Percentiles rank a stretch among this genome's conserved stretches.
phyloP scores from a whole-genome alignment of 2,888 invertebrate species.

The Microctonus hyperodae region DNA sequence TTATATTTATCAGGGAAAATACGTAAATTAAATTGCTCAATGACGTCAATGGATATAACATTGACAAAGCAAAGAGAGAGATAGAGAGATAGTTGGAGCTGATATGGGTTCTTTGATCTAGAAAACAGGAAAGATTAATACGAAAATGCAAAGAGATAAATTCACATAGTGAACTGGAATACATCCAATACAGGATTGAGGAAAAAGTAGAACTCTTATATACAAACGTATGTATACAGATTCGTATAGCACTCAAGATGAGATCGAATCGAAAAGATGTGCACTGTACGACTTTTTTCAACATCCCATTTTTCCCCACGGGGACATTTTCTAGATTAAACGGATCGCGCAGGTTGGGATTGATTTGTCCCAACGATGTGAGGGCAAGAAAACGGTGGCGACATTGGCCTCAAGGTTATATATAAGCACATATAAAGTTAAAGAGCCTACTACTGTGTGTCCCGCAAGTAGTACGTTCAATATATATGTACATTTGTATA shows the following conservation, averaged over 20 bases:
- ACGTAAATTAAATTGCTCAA: constrained; percentile 1
- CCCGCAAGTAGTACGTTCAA: constrained; percentile 8
- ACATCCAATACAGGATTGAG: constrained; percentile 19
- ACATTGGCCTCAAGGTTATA: not conserved
- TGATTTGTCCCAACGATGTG: constrained; percentile 43
- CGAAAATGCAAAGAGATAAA: not conserved
- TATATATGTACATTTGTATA: not conserved
- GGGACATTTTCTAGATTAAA: constrained; percentile 47
- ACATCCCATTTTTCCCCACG: constrained; percentile 30
- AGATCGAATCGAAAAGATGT: constrained; percentile 40
- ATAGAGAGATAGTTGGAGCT: not conserved
- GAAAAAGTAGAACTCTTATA: not conserved
- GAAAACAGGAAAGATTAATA: constrained; percentile 16
- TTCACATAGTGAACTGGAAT: constrained; percentile 11
- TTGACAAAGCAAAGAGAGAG: not conserved
- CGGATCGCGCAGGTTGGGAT: constrained; percentile 42
- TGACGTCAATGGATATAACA: not conserved
- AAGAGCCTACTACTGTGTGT: constrained; percentile 34
- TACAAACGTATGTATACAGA: not conserved
- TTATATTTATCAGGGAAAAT: no score
- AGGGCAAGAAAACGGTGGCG: constrained; percentile 26
- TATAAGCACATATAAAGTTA: constrained; percentile 22
- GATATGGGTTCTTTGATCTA: constrained; percentile 17
- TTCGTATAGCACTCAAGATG: not conserved
- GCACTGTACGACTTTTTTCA: constrained; percentile 30